Base-by-base conservation (phyloP, 2,888 invertebrate species). In the Lepidocyrtoides sp. region DNA sequence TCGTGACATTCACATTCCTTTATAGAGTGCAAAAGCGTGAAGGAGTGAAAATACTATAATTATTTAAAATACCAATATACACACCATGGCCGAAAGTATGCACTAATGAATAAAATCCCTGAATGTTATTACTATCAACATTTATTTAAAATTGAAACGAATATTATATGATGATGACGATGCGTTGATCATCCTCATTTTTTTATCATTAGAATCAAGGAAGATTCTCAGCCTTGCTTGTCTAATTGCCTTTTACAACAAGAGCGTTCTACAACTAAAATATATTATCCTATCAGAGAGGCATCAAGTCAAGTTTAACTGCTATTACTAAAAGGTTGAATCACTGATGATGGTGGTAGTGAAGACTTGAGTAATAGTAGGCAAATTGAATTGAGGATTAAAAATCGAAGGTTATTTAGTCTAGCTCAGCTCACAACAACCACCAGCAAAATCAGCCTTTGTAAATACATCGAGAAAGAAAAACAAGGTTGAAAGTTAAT, bases 151-250 rank as follows among this genome's bases (percentile, higher is more conserved):
- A 26, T 7, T n/a, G 57, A 36, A 17, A 17, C n/a, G n/a, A 5
- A 36, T 32, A 4, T n/a, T n/a, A n/a, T n/a, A n/a, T 12, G 36
- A 69, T 29, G 36, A 32, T 36, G 32, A 17, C 17, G 66, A 69
- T 4, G n/a, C 3, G 32, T 12, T 36, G 36, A 32, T 36, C 66
- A 32, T 66, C 14, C 32, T 36, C 36, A 32, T 10, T 5, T 1
- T 23, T 48, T 41, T 26, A 44, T 75, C 23, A 48, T 48, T 26
- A 20, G 54, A 17, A 81, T 81, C 60, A 81, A 81, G 81, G 81
- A 81, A 81, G 81, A 81, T 60, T 81, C 81, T 57, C 81, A 81
- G 81, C 81, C 81, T 81, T 81, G 81, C 41, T 23, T 29, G n/a
- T 77, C 77, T 77, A 77, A 77, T 77, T 51, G 54, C 17, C 60